phyloP scores from a whole-genome alignment of 2,888 invertebrate genomes.

The Omphaloscelis lunosa region DNA sequence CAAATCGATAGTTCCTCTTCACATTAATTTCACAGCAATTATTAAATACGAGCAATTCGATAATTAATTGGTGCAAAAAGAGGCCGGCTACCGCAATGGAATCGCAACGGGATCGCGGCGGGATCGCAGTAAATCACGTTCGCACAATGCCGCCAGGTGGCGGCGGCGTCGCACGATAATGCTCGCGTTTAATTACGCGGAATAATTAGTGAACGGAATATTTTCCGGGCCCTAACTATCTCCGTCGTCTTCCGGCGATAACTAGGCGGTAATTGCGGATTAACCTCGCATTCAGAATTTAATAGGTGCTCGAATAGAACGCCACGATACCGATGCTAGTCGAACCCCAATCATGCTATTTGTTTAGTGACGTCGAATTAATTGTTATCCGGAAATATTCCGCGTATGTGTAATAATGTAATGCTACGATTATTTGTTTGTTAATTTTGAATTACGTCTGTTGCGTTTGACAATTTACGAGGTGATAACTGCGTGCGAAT shows the following conservation, averaged over 20 bases:
- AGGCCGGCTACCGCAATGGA: constrained; percentile 84
- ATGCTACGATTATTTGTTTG: constrained; percentile 63
- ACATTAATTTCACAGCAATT: constrained; percentile 88
- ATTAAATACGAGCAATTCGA: constrained; percentile 89
- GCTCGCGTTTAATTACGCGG: constrained; percentile 90
- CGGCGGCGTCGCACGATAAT: constrained; percentile 89
- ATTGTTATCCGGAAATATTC: constrained; percentile 83
- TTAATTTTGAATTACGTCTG: constrained; percentile 61
- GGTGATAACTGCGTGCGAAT: constrained; percentile 57
- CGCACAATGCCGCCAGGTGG: constrained; percentile 90
- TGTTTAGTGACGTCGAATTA: constrained; percentile 86
- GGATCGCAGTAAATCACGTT: constrained; percentile 89
- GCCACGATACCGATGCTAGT: constrained; percentile 68
- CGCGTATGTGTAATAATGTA: constrained; percentile 65
- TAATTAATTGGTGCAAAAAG: constrained; percentile 90
- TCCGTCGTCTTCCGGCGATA: constrained; percentile 90
- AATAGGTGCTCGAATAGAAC: constrained; percentile 87
- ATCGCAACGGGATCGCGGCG: constrained; percentile 86
- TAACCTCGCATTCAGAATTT: constrained; percentile 90
- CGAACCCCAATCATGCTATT: constrained; percentile 85
- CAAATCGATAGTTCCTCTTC: constrained; percentile 79
- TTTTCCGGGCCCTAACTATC: constrained; percentile 91
- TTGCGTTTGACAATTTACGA: constrained; percentile 47
- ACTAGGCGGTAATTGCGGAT: constrained; percentile 90
- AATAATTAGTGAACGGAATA: constrained; percentile 91